Percentiles rank a stretch among this genome's conserved stretches.
Evolutionary conservation across 2,888 invertebrate species (phyloP).

Genomic region (Eugnorisma glareosa): DNA sequence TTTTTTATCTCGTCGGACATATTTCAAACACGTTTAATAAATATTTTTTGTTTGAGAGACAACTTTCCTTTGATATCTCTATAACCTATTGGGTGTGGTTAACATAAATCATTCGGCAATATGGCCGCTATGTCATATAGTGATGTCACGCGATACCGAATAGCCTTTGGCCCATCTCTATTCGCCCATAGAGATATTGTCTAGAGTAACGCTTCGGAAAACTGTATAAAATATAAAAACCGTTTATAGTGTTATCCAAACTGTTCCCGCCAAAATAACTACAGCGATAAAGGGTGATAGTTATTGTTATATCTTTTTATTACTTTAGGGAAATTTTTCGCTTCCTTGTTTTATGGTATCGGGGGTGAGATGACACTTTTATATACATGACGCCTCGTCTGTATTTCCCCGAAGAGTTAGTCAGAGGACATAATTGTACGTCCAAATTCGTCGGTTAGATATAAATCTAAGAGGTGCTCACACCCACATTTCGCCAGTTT

Average conservation of each 20-base stretch:
- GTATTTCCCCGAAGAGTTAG: neutral
- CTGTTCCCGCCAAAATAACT: slow-evolving; percentile 26
- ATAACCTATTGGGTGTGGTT: slow-evolving; percentile 20
- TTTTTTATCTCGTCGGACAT: slow-evolving; percentile 24
- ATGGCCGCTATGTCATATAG: slow-evolving; percentile 21
- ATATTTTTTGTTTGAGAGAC: slow-evolving; percentile 31
- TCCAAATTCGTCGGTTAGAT: neutral
- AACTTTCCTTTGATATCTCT: slow-evolving; percentile 31
- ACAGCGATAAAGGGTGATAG: slow-evolving; percentile 36
- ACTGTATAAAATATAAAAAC: slow-evolving; percentile 49
- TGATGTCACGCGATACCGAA: slow-evolving; percentile 44
- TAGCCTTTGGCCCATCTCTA: slow-evolving; percentile 33
- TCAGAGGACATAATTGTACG: neutral
- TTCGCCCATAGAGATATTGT: slow-evolving; percentile 38
- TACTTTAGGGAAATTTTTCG: slow-evolving; percentile 47
- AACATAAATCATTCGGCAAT: slow-evolving; percentile 39
- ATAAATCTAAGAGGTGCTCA: too few species aligned
- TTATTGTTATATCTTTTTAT: slow-evolving; percentile 50
- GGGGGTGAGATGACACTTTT: neutral
- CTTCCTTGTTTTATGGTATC: slow-evolving; percentile 30
- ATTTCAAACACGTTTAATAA: slow-evolving; percentile 35
- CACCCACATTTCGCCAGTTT: too few species aligned
- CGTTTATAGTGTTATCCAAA: slow-evolving; percentile 42
- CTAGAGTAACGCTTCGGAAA: slow-evolving; percentile 33
- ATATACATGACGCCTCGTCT: neutral